Conservation (phyloP, 2,888 invertebrate genomes). For the Nasonovia ribisnigri region DNA sequence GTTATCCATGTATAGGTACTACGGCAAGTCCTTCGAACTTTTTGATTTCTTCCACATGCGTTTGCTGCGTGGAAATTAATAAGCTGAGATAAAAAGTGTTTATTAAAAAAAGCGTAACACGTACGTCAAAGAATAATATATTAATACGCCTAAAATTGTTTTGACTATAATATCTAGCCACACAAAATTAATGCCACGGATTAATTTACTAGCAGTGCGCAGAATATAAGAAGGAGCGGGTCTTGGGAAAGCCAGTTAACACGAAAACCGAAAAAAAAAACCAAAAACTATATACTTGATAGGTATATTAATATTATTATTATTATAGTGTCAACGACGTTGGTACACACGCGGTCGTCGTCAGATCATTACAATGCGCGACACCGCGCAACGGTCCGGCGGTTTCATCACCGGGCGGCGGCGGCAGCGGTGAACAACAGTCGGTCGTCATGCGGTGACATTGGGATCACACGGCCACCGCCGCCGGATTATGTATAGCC, state of each 20-base stretch:
- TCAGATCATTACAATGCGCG: neutral
- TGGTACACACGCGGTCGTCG: neutral
- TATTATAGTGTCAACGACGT: neutral
- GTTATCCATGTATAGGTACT: neutral
- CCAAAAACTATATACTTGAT: neutral
- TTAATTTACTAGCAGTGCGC: neutral
- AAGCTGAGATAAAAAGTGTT: neutral
- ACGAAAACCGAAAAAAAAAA: neutral
- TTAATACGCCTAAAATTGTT: neutral
- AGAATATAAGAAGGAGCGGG: neutral
- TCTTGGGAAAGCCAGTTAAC: neutral
- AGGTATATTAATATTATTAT: neutral
- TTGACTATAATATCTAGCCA: neutral
- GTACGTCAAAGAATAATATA: neutral
- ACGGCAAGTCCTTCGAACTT: neutral
- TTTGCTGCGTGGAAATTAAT: neutral
- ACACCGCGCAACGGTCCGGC: constrained; percentile 25
- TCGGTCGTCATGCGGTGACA: constrained; percentile 38
- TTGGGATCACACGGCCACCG: constrained; percentile 31
- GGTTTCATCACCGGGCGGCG: constrained; percentile 10
- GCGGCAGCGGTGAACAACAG: neutral
- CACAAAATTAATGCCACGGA: neutral
- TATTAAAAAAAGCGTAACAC: neutral
- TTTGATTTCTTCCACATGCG: neutral
- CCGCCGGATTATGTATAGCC: constrained; percentile 10